Evolutionary conservation across 1,140 invertebrate genomes (phyloP), one percentile per base, ranked within the genome.

Genomic region (Cataglyphis hispanica): DNA sequence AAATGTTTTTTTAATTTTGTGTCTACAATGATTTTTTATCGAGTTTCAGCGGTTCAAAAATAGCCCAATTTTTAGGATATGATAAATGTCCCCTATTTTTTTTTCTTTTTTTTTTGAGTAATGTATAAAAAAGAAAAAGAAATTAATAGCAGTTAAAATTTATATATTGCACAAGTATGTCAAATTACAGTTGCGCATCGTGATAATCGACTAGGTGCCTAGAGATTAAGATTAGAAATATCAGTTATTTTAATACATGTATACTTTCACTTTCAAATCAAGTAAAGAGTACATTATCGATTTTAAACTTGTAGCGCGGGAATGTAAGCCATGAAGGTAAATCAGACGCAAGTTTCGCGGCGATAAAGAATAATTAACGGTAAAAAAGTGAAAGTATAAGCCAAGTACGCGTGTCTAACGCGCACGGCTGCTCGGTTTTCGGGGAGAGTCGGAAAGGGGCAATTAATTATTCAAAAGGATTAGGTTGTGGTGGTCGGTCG

Each of bases 391-490:
- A 83, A 83, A 83, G 78, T 81, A 50, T 16, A 60, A 81, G n/a
- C 53, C 19, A 60, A 58, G 67, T 69, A 43, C 16, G 16, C 50
- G 64, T 40, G 77, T 81, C 66, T 31, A 56, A 31, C 11, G 46
- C n/a, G 16, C 34, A 10, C 58, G 13, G 34, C 34, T 22, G 25
- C 43, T 46, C 25, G 22, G 34, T 34, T 46, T 69, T 58, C 31
- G 78, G 27, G 25, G 19, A 43, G 64, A 22, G 50, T 2, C 6
- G 58, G 22, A 5, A 19, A 8, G 31, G 46, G 34, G 34, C 22
- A 40, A 81, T 81, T 81, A 81, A 72, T 81, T 81, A 81, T 72
- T 72, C 78, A 70, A 22, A 2, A 25, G 66, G 64, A 81, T 81
- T 81, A 72, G 46, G 53, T 72, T 58, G 77, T 27, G 64, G 69